Base-by-base conservation (phyloP, 2,888 invertebrate genomes). In the Epistrophella euchroma region DNA sequence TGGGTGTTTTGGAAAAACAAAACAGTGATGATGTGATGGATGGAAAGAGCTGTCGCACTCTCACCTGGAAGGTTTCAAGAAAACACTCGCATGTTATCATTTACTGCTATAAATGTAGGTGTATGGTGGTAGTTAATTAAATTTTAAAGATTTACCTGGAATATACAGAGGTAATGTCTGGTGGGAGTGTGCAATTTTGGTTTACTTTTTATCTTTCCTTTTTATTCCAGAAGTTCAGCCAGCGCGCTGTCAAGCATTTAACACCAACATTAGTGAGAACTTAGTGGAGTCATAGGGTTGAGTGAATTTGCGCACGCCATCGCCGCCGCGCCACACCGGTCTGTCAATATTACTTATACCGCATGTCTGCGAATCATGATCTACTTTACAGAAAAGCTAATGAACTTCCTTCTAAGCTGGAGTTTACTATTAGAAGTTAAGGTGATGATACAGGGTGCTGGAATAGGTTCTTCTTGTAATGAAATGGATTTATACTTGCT, bases 371-470 rank as follows among this genome's bases (percentile, higher is more conserved):
- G 82, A 82, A 77, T 86, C 81, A 71, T 82, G 82, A 78, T 82
- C 82, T 75, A 86, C 77, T 86, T 82, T 82, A 64, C 32, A 78
- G 71, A 50, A 45, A 71, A 86, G 86, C 86, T 86, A 82, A 86
- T 86, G 86, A 86, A 86, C 86, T 86, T 78, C 77, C 71, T 81
- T 40, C 40, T 17, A 45, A 50, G 11, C 22, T 56, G 56, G n/a
- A 17, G 9, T 22, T 64, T 71, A 17, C 9, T 32, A 13, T 83
- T n/a, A n/a, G 73, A 56, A 60, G 47, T 77, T 40, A 56, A n/a
- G n/a, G n/a, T n/a, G 56, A 19, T 64, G 71, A 66, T 71, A 52
- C 22, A 43, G 40, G 40, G 19, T 50, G 47, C 60, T 43, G 47
- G 74, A 66, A 74, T 37, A 1, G 22, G 22, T 15, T 22, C 4